Percentiles rank a stretch among this genome's conserved stretches.
These are phyloP conservation scores for Sphaeridia pumilis DNA, from an alignment of 2,888 invertebrate species.

Conservation along the genomic window DNA sequence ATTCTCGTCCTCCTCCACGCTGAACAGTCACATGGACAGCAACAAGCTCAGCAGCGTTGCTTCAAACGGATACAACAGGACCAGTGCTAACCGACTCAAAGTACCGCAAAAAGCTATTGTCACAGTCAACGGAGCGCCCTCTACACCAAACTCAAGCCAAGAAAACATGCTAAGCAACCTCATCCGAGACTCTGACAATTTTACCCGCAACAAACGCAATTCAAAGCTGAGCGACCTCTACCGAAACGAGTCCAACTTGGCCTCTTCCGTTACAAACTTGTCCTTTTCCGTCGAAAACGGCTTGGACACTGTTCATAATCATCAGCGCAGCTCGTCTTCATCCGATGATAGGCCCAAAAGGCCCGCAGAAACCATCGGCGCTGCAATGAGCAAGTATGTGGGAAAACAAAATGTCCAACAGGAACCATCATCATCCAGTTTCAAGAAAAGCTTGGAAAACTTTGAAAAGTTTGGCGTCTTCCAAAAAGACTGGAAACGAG, in stretches of 20 bases:
- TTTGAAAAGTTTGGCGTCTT: background rate
- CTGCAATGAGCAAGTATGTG: background rate
- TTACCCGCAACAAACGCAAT: background rate
- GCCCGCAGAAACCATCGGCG: background rate
- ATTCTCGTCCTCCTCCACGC: conserved; percentile 14
- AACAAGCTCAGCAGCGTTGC: background rate
- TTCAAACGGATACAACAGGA: too few relatives aligned
- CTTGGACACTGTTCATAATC: background rate
- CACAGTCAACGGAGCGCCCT: background rate
- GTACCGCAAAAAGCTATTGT: too few relatives aligned
- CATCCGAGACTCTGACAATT: background rate
- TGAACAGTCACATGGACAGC: background rate
- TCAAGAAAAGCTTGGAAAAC: background rate
- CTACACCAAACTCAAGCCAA: background rate
- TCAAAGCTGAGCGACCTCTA: background rate
- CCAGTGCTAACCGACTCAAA: too few relatives aligned
- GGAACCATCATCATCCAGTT: too few relatives aligned
- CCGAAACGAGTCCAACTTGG: background rate
- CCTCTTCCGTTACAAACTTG: background rate
- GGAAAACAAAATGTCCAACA: background rate
- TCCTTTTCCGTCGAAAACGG: background rate
- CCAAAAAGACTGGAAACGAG: background rate
- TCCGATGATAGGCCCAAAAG: too few relatives aligned
- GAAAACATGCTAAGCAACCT: background rate
- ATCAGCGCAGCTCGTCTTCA: too few relatives aligned